Percentiles rank a stretch among this genome's conserved stretches.
Evolutionary conservation across 2,888 invertebrate genomes (phyloP).

Genomic region (Leptogaster cylindrica): DNA sequence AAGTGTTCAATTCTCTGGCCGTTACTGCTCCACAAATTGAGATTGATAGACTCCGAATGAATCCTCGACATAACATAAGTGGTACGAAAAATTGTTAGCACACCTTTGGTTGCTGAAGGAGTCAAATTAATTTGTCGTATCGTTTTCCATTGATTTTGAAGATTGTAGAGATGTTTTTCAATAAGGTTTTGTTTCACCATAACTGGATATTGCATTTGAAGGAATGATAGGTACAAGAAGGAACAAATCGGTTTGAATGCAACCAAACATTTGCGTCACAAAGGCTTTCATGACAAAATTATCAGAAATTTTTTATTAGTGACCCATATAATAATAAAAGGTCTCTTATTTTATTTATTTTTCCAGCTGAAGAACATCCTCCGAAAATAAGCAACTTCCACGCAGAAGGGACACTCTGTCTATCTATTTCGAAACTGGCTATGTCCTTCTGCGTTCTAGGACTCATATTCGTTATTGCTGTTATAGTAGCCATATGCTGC

Average conservation of each 20-base stretch:
- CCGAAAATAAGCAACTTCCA: conserved; percentile 54
- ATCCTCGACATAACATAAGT: conserved; percentile 58
- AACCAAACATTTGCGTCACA: conserved; percentile 74
- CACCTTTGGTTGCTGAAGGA: background rate
- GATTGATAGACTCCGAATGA: conserved; percentile 63
- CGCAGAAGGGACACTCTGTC: conserved; percentile 66
- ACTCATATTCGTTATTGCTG: conserved; percentile 73
- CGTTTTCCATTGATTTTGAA: background rate
- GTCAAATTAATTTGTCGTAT: background rate
- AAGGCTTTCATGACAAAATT: background rate
- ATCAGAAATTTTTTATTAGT: background rate
- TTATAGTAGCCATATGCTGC: conserved; percentile 73
- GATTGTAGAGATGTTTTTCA: conserved; percentile 7
- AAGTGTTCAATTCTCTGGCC: conserved; percentile 82
- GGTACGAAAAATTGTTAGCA: conserved; percentile 52
- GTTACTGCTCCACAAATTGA: conserved; percentile 81
- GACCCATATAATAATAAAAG: background rate
- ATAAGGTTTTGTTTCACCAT: too few relatives aligned
- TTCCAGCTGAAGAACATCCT: conserved; percentile 58
- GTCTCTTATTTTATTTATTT: conserved; percentile 24
- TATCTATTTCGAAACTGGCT: conserved; percentile 79
- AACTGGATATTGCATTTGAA: too few relatives aligned
- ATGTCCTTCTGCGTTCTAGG: conserved; percentile 76
- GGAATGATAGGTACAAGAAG: too few relatives aligned
- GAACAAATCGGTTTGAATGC: too few relatives aligned